Evolutionary conservation across 1,140 invertebrate genomes (phyloP).

Genomic region (Rhagoletis zephyria): DNA sequence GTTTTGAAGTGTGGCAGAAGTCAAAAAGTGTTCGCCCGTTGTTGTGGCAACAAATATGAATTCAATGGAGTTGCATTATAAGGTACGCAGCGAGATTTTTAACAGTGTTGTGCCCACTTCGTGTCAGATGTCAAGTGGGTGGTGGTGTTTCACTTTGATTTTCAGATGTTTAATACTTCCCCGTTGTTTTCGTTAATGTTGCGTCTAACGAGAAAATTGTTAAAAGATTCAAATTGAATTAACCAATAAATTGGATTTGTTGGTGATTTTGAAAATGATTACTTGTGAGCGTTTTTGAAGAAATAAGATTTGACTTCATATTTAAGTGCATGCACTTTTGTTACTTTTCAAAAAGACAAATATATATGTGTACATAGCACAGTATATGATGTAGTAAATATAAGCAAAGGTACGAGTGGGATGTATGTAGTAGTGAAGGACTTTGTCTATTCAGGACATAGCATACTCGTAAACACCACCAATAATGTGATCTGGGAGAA

Average conservation of each 20-base stretch:
- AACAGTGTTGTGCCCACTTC: slow-evolving; percentile 47
- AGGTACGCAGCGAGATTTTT: slow-evolving; percentile 44
- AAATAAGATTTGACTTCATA: too few species aligned
- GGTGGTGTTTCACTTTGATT: slow-evolving; percentile 30
- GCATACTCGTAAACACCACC: too few species aligned
- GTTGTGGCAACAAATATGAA: slow-evolving; percentile 56
- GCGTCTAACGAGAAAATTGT: slow-evolving; percentile 30
- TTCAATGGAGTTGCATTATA: slow-evolving; percentile 56
- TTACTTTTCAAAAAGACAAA: too few species aligned
- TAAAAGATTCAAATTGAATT: slow-evolving; percentile 42
- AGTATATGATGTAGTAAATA: too few species aligned
- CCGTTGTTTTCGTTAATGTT: slow-evolving; percentile 22
- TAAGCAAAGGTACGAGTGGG: too few species aligned
- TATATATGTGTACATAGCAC: too few species aligned
- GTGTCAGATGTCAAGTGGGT: slow-evolving; percentile 58
- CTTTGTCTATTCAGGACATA: too few species aligned
- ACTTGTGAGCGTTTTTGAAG: not conserved
- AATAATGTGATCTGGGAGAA: too few species aligned
- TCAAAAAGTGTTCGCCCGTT: slow-evolving; percentile 61
- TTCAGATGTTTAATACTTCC: slow-evolving; percentile 3
- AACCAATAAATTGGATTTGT: slow-evolving; percentile 32
- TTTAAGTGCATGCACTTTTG: too few species aligned
- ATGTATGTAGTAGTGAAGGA: too few species aligned
- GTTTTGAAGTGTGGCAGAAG: slow-evolving; percentile 60
- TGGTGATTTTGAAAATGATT: slow-evolving; percentile 23